Evolutionary conservation across 2,888 invertebrate species (phyloP), one percentile per base, ranked within the genome.

Genomic region (Drepanosiphum platanoidis): DNA sequence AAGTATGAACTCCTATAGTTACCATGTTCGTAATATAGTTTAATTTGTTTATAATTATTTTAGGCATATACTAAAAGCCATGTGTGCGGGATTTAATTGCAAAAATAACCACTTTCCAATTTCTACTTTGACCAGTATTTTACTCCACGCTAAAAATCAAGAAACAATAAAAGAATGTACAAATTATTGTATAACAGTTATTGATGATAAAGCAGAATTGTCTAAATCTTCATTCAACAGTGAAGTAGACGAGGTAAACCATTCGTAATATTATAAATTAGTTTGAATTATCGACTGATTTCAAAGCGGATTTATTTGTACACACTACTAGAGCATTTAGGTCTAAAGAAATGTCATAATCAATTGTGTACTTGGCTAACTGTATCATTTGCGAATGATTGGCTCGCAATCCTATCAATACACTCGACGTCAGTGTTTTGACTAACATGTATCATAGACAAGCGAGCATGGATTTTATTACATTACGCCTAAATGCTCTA

Each of bases 11-110:
- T 42, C 8, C 4, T 32, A 61, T 1, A 30, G 30, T 72, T 7
- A 61, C 15, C 32, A 3, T 72, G 4, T 22, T n/a, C 3, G 36
- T 27, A 36, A 46, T 18, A 61, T 22, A 34, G 64, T 66, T 18
- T 46, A 22, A 81, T 36, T 71, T 36, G 1, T 34, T 8, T 58
- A 36, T 36, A 36, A 32, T 79, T 8, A 32, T n/a, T 58, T 75
- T 89, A 94, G 94, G 88, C 89, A 89, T 81, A 91, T 92, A 3
- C 89, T 93, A 7, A 88, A 89, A 88, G 90, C 92, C 1, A 91
- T 94, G 91, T 91, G 91, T 86, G 88, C 89, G 22, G 93, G 92
- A 2, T 94, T 93, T 89, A 92, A 90, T 89, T 92, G 91, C 88
- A 92, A 91, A 89, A 90, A 90, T 61, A 89, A 92, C 22, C 89